These are phyloP conservation scores for Echiichthys vipera DNA, from an alignment of 2,797 vertebrate genomes.

Conservation along the genomic window DNA sequence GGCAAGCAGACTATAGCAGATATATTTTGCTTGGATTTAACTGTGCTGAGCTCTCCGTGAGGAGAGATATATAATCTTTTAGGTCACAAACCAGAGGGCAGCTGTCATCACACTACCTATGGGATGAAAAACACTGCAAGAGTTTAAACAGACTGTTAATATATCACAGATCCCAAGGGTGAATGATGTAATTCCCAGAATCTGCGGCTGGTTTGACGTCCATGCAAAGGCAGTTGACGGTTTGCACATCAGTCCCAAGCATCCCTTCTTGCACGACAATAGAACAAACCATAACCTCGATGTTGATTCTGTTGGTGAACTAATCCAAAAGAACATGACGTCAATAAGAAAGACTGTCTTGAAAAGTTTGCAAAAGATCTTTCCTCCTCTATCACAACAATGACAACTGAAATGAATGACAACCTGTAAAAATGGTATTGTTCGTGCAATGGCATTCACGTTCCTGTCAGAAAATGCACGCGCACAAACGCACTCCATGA, in stretches of 20 bases:
- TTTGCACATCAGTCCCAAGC: slow-evolving; percentile 39
- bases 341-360: neutral
- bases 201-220: slow-evolving; percentile 38
- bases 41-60: slow-evolving; percentile 28
- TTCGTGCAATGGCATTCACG: neutral
- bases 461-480: neutral
- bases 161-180: slow-evolving; percentile 43
- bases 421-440: slow-evolving; percentile 3
- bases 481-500: neutral
- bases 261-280: slow-evolving; percentile 18
- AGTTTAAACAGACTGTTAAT: slow-evolving; percentile 52
- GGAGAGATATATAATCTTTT: slow-evolving; percentile 59
- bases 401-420: neutral
- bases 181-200: slow-evolving; percentile 55
- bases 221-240: slow-evolving; percentile 40
- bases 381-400: neutral
- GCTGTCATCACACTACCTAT: slow-evolving; percentile 51
- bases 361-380: neutral
- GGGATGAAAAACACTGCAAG: slow-evolving; percentile 48
- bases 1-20: slow-evolving; percentile 35
- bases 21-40: slow-evolving; percentile 53
- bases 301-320: neutral
- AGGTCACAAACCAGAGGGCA: slow-evolving; percentile 64
- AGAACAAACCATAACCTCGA: slow-evolving; percentile 9
- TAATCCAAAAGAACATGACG: slow-evolving; percentile 1